Conservation (phyloP, 2,888 invertebrate species). For the Amorpha juglandis region DNA sequence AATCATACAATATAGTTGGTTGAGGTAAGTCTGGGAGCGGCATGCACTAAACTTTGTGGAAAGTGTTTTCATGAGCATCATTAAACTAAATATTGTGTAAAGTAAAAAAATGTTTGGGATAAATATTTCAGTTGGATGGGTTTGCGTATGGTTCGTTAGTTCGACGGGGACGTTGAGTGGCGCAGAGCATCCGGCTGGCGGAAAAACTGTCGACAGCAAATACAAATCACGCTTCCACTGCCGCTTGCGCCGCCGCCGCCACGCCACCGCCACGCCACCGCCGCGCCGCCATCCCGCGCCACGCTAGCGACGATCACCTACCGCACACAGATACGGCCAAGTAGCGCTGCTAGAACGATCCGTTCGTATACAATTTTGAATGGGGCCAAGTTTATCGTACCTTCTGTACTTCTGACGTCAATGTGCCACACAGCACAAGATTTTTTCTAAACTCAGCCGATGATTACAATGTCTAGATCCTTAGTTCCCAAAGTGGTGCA, state of each 20-base stretch:
- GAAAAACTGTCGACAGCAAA: constrained; percentile 74
- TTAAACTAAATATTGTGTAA: constrained; percentile 47
- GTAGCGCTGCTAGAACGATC: background rate
- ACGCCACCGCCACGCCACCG: background rate
- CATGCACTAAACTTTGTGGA: background rate
- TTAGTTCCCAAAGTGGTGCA: too few relatives aligned
- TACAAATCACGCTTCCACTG: constrained; percentile 71
- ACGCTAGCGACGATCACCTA: constrained; percentile 25
- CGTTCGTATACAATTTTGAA: constrained; percentile 4
- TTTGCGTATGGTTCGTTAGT: constrained; percentile 75
- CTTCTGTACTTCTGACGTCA: background rate
- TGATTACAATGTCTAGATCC: too few relatives aligned
- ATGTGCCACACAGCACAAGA: background rate
- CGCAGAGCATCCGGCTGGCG: constrained; percentile 61
- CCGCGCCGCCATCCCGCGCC: constrained; percentile 1
- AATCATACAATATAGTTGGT: background rate
- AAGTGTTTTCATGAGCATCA: constrained; percentile 5
- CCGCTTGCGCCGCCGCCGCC: constrained; percentile 29
- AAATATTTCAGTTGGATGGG: constrained; percentile 69
- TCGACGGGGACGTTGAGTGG: constrained; percentile 61
- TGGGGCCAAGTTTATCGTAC: background rate
- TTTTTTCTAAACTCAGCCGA: too few relatives aligned
- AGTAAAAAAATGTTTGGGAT: constrained; percentile 63
- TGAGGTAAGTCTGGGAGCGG: background rate
- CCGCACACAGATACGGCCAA: constrained; percentile 5